Percentiles rank a stretch among this genome's conserved stretches.
phyloP scores from a whole-genome alignment of 53 echinoderm and acorn worm genomes.

The Stichopus horrens region DNA sequence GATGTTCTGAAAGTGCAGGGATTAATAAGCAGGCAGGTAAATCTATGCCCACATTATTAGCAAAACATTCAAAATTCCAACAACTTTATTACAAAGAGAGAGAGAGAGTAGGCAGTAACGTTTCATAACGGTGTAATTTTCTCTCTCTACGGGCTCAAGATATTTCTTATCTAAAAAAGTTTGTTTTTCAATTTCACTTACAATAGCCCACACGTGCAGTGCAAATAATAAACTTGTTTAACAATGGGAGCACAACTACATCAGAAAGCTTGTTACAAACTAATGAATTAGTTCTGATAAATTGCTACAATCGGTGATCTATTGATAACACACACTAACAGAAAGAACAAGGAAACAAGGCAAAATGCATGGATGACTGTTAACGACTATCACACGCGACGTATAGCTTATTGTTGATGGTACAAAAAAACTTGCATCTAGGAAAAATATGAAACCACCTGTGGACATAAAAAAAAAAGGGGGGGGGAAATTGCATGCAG shows the following conservation, averaged over 20 bases:
- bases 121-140: too few relatives aligned
- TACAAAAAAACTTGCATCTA: neutral
- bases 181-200: neutral
- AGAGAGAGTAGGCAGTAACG: too few relatives aligned
- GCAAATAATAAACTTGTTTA: neutral
- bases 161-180: too few relatives aligned
- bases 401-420: neutral
- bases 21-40: too few relatives aligned
- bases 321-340: neutral
- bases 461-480: too few relatives aligned
- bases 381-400: neutral
- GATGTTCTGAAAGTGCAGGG: too few relatives aligned
- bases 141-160: too few relatives aligned
- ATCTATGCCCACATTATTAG: too few relatives aligned
- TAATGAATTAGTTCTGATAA: neutral
- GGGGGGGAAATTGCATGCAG: too few relatives aligned
- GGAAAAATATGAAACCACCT: too few relatives aligned
- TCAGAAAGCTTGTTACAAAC: neutral
- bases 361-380: neutral
- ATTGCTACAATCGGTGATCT: neutral
- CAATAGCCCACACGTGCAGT: neutral
- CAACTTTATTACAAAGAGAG: too few relatives aligned
- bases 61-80: too few relatives aligned
- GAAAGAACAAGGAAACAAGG: slow-evolving; percentile 4
- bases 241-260: neutral